These are phyloP conservation scores for Parelbella ahira DNA, from an alignment of 2,888 invertebrate species.

Conservation along the genomic window DNA sequence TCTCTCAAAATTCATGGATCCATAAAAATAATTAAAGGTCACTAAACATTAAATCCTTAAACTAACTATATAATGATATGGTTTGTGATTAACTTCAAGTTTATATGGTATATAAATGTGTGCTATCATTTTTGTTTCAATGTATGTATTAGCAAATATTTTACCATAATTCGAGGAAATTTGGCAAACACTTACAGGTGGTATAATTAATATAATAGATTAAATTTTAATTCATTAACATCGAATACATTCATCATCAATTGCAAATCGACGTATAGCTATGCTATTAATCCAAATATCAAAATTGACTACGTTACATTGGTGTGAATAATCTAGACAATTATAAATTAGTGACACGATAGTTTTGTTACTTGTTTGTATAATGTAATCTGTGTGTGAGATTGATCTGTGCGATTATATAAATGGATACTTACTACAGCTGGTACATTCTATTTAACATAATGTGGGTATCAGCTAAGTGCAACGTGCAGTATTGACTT, in stretches of 20 bases:
- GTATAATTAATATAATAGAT: slow-evolving; percentile 5
- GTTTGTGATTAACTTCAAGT: slow-evolving; percentile 43
- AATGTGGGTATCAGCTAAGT: too few relatives aligned
- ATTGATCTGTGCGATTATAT: too few relatives aligned
- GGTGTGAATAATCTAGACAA: slow-evolving; percentile 21
- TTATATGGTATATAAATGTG: slow-evolving; percentile 17
- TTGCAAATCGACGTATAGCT: slow-evolving; percentile 29
- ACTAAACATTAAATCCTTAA: slow-evolving; percentile 42
- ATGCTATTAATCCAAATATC: slow-evolving; percentile 34
- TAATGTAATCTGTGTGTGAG: too few relatives aligned
- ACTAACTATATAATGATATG: slow-evolving; percentile 72
- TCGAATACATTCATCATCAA: slow-evolving; percentile 1
- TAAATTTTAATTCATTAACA: neutral
- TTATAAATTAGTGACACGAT: slow-evolving; percentile 9
- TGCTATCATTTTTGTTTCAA: slow-evolving; percentile 1
- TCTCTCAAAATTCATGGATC: slow-evolving; percentile 8
- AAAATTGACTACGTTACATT: slow-evolving; percentile 51
- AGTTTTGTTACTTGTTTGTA: too few relatives aligned
- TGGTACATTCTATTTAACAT: too few relatives aligned
- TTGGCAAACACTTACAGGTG: slow-evolving; percentile 28
- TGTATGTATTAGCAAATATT: slow-evolving; percentile 2
- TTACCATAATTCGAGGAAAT: slow-evolving; percentile 19
- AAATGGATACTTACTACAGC: too few relatives aligned
- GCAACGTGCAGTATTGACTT: too few relatives aligned
- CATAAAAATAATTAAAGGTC: slow-evolving; percentile 20